phyloP scores from a whole-genome alignment of 2,888 invertebrate species.

The Tiphia femorata region DNA sequence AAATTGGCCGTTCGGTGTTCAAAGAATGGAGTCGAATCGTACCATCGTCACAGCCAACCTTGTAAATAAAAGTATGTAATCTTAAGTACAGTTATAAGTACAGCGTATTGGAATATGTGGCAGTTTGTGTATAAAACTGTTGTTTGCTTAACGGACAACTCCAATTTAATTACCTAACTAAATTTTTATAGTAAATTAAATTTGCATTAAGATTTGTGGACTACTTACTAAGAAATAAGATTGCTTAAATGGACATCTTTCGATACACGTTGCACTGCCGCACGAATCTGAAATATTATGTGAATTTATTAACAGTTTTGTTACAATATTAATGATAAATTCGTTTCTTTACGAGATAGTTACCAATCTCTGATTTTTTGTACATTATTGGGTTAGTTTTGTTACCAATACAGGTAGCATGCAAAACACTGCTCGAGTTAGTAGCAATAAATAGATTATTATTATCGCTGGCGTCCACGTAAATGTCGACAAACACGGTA shows the following conservation, averaged over 20 bases:
- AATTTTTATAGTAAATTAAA: slow-evolving; percentile 3
- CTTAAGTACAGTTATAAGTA: background rate
- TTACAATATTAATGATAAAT: background rate
- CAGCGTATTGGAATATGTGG: background rate
- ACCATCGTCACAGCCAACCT: slow-evolving; percentile 71
- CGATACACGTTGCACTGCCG: slow-evolving; percentile 68
- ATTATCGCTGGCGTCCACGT: slow-evolving; percentile 65
- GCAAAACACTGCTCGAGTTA: slow-evolving; percentile 69
- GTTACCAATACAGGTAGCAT: slow-evolving; percentile 61
- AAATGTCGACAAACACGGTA: slow-evolving; percentile 65
- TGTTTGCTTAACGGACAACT: too few relatives aligned
- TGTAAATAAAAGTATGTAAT: slow-evolving; percentile 1
- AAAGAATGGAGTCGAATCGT: slow-evolving; percentile 70
- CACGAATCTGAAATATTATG: slow-evolving; percentile 51
- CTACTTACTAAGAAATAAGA: slow-evolving; percentile 70
- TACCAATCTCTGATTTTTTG: slow-evolving; percentile 52
- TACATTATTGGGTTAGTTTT: slow-evolving; percentile 55
- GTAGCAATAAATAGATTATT: slow-evolving; percentile 70
- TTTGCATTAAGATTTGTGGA: slow-evolving; percentile 2
- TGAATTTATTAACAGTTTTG: slow-evolving; percentile 1
- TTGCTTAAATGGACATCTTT: slow-evolving; percentile 69
- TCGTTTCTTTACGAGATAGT: slow-evolving; percentile 9
- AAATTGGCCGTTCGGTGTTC: slow-evolving; percentile 67
- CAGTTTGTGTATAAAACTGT: too few relatives aligned
- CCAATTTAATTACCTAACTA: too few relatives aligned